Evolutionary conservation across 2,888 invertebrate genomes (phyloP), one percentile per base, ranked within the genome.

Genomic region (Beris morrisii): DNA sequence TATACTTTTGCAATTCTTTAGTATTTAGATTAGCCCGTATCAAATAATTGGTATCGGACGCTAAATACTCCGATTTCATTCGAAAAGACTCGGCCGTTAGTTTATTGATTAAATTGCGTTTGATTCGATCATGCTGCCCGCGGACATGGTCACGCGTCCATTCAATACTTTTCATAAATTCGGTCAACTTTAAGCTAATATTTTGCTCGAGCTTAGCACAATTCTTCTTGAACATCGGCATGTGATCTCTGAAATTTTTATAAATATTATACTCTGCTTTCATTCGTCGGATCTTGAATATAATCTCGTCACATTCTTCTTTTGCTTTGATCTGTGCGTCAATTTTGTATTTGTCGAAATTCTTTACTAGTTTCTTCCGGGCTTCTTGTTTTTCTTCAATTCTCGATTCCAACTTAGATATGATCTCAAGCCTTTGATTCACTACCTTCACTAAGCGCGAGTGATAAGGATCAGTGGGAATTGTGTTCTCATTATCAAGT

Each of bases 251-350:
- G 5, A 56, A 56, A 43, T 31, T 5, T 5, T 5, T 9, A 43
- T 56, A 56, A 1, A 56, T 38, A 22, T 56, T 56, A 15, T 4
- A 6, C 22, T 38, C 4, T 4, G 43, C 56, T 43, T 43, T 38
- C 6, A 56, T 22, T 43, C 15, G 4, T 6, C 56, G 38, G 15
- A 43, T 56, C 43, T 56, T 43, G 15, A 56, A 43, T 2, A 56
- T 56, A 4, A 56, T 56, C 4, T 56, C 56, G 43, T 43, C 56
- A 43, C 56, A 56, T 13, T 56, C 56, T 3, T 13, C 11, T 15
- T 13, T 13, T 38, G 43, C 32, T 43, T 56, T 56, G n/a, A 43
- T 4, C 4, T 15, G 43, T 6, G 43, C 9, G 4, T 38, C 13
- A 38, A 11, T 22, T 15, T 56, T 56, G 56, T 38, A 56, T 43